These are phyloP conservation scores for Sebastes kiyomatsui DNA, from an alignment of 2,797 vertebrate genomes.

Conservation along the genomic window DNA sequence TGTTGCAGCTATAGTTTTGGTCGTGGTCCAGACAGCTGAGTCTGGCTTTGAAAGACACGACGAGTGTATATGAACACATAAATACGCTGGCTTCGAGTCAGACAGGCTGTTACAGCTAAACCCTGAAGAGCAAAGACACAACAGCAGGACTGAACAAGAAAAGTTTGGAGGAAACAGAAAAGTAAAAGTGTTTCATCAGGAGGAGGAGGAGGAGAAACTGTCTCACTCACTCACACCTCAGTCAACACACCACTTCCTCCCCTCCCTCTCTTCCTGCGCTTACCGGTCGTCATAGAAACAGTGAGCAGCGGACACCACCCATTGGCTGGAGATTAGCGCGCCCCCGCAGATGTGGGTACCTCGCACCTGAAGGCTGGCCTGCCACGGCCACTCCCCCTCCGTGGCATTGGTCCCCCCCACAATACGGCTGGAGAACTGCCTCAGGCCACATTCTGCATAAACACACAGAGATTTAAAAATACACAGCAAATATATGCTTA, in stretches of 20 bases:
- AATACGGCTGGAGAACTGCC: conserved; percentile 85
- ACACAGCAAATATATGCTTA: background rate
- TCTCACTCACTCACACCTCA: too few species aligned
- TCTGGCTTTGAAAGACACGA: background rate
- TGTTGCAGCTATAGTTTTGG: conserved; percentile 19
- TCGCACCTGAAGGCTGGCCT: conserved; percentile 91
- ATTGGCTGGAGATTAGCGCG: conserved; percentile 88
- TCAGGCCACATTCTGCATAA: conserved; percentile 89
- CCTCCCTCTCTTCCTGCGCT: conserved; percentile 11
- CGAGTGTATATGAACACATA: background rate
- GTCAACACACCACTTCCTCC: background rate
- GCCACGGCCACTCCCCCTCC: conserved; percentile 96
- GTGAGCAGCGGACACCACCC: conserved; percentile 93
- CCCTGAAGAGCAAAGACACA: background rate
- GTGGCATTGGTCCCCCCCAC: conserved; percentile 84
- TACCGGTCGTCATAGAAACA: conserved; percentile 93
- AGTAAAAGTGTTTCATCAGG: background rate
- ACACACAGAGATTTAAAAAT: background rate
- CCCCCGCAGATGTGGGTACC: conserved; percentile 92
- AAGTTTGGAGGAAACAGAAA: background rate
- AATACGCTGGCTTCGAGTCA: conserved; percentile 9
- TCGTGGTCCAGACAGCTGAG: background rate
- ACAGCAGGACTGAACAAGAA: background rate
- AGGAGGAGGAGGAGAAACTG: too few species aligned
- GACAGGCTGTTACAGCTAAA: background rate